Evolutionary conservation across 2,888 invertebrate genomes (phyloP).

Genomic region (Ischnura elegans): DNA sequence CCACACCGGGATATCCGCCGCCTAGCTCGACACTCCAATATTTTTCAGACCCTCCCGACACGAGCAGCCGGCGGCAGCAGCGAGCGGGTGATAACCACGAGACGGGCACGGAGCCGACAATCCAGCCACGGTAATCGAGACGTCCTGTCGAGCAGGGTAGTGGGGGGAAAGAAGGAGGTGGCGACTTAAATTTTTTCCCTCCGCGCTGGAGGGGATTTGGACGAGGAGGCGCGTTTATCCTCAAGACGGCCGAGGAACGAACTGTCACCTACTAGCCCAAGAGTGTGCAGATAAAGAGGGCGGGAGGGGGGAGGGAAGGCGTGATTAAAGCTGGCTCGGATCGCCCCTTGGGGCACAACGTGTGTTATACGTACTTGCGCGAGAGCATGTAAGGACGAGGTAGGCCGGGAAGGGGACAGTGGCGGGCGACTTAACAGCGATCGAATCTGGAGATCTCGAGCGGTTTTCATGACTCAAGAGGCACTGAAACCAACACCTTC

Average conservation of each 20-base stretch:
- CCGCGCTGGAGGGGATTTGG: background rate
- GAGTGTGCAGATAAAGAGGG: too few relatives aligned
- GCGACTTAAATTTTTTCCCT: background rate
- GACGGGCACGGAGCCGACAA: background rate
- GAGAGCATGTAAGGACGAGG: background rate
- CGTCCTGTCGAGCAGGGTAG: background rate
- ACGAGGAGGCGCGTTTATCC: background rate
- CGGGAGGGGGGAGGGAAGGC: background rate
- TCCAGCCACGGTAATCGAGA: background rate
- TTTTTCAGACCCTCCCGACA: background rate
- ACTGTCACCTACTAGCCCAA: background rate
- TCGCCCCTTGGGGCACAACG: background rate
- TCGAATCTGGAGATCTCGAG: conserved; percentile 5
- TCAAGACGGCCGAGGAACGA: background rate
- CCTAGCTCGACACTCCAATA: background rate
- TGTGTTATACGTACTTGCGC: background rate
- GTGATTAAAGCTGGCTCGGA: background rate
- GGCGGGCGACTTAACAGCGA: background rate
- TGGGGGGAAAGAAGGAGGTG: background rate
- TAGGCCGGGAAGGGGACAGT: background rate
- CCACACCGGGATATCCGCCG: background rate
- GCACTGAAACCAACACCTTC: background rate
- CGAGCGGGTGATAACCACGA: background rate
- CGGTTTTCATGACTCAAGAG: background rate
- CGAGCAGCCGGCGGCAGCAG: background rate